phyloP scores from a whole-genome alignment of 2,113 vertebrate species.

The Mastomys coucha region DNA sequence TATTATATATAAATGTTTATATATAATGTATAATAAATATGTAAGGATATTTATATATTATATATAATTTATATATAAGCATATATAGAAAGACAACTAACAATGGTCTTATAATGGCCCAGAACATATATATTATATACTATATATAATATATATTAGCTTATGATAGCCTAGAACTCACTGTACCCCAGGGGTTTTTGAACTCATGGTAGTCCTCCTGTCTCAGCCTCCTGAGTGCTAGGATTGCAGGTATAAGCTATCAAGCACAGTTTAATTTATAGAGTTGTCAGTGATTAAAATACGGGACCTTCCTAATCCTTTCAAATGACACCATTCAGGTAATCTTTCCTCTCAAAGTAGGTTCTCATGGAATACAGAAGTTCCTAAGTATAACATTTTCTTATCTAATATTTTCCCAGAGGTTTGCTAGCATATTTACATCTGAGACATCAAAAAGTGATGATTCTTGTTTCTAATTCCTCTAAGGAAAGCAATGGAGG shows the following conservation, averaged over 20 bases:
- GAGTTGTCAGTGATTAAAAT: not conserved
- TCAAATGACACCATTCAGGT: not conserved
- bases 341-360: not conserved
- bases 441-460: not conserved
- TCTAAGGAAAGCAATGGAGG: not conserved
- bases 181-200: not conserved
- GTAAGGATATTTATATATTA: too few relatives aligned
- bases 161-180: not conserved
- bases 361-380: not conserved
- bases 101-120: too few relatives aligned
- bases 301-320: not conserved
- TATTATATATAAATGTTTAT: too few relatives aligned
- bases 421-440: not conserved
- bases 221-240: not conserved
- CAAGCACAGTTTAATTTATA: not conserved
- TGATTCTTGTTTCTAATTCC: slow-evolving; percentile 26
- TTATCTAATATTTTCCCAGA: not conserved
- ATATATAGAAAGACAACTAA: too few relatives aligned
- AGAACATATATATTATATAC: too few relatives aligned
- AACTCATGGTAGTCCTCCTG: not conserved
- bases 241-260: not conserved
- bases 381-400: not conserved
- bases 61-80: too few relatives aligned
- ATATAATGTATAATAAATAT: too few relatives aligned
- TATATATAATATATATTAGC: not conserved